Conservation (phyloP, 2,113 vertebrate species). For the Toxotes jaculatrix region DNA sequence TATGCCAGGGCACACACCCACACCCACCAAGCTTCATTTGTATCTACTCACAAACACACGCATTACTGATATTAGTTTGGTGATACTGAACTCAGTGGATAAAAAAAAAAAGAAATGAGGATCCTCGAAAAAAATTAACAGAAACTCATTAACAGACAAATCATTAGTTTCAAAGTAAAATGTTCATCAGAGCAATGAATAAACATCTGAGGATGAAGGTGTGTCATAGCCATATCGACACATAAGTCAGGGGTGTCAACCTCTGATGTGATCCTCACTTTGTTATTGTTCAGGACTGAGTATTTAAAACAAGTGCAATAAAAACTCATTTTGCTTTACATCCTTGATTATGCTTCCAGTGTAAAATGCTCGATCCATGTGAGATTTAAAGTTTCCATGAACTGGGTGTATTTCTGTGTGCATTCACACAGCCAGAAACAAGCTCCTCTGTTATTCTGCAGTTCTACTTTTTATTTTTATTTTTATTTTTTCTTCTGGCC, state of each 20-base stretch:
- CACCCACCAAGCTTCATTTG: conserved; percentile 24
- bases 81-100: neutral
- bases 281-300: neutral
- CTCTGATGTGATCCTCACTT: neutral
- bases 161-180: neutral
- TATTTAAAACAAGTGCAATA: neutral
- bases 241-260: neutral
- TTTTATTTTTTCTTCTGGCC: too few species aligned
- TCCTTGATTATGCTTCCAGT: neutral
- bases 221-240: neutral
- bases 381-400: neutral
- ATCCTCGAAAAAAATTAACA: neutral
- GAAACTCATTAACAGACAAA: too few species aligned
- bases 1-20: conserved; percentile 36
- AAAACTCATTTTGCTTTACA: neutral
- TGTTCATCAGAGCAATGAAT: neutral
- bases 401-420: neutral
- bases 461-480: too few species aligned
- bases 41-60: conserved; percentile 11
- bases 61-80: neutral
- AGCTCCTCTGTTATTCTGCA: neutral
- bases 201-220: neutral
- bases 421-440: neutral
- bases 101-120: neutral
- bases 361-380: neutral